phyloP scores from a whole-genome alignment of 1,140 invertebrate species.

The Cydia splendana region DNA sequence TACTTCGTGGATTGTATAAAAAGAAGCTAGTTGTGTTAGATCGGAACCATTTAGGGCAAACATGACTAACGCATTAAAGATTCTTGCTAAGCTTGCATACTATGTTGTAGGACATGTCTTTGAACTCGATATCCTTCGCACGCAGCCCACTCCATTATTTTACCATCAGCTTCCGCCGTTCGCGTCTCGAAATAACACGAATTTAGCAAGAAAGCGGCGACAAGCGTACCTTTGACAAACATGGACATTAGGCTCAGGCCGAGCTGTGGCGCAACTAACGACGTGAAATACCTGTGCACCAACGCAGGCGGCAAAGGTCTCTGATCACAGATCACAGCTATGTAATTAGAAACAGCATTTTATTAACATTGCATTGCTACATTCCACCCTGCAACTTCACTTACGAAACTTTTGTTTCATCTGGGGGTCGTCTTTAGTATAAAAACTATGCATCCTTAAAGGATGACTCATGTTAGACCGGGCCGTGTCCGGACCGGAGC shows the following conservation, averaged over 20 bases:
- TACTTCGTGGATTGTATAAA: neutral
- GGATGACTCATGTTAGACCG: no score
- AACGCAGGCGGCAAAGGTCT: conserved; percentile 16
- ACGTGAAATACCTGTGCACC: conserved; percentile 11
- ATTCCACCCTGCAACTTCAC: conserved; percentile 26
- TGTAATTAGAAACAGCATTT: conserved; percentile 10
- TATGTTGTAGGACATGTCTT: neutral
- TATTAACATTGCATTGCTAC: conserved; percentile 38
- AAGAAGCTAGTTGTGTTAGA: neutral
- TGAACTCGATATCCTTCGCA: conserved; percentile 14
- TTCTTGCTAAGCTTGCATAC: neutral
- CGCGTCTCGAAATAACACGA: conserved; percentile 15
- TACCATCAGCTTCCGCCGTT: conserved; percentile 22
- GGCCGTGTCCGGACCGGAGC: no score
- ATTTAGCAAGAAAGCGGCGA: conserved; percentile 33
- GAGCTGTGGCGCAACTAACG: conserved; percentile 37
- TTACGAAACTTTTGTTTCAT: neutral
- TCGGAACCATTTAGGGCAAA: conserved; percentile 12
- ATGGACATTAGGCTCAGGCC: conserved; percentile 36
- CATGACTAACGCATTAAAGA: conserved; percentile 22
- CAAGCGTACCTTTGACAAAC: conserved; percentile 35
- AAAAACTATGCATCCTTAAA: no score
- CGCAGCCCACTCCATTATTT: conserved; percentile 22
- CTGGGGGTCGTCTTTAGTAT: neutral
- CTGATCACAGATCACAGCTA: conserved; percentile 20